A percentile compares a stretch with the other conserved stretches of the same genome.
Evolutionary conservation across 2,797 vertebrate species (phyloP).

Genomic region (Brachyalestes nurse): DNA sequence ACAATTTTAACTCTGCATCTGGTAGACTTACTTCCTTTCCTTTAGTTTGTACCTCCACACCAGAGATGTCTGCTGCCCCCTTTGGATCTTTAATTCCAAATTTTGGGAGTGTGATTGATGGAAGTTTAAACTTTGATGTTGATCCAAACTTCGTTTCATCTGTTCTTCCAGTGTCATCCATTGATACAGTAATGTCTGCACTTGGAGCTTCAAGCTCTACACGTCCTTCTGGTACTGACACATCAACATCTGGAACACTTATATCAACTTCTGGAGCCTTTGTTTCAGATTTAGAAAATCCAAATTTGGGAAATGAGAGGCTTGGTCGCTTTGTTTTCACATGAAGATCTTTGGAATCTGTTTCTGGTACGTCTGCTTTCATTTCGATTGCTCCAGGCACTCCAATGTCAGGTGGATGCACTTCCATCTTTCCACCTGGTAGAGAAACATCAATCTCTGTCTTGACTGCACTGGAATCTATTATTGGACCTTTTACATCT

Average conservation of each 20-base stretch:
- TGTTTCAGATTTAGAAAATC: background rate
- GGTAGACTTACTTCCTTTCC: constrained; percentile 23
- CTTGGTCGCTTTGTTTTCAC: constrained; percentile 56
- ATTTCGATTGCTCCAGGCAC: background rate
- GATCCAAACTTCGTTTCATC: constrained; percentile 10
- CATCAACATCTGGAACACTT: constrained; percentile 20
- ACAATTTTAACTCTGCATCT: rapidly evolving
- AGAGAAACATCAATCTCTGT: constrained; percentile 43
- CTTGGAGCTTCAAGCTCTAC: constrained; percentile 16
- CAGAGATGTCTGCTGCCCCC: background rate
- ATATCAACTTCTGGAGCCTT: background rate
- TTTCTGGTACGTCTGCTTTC: background rate
- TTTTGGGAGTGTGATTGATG: constrained; percentile 46
- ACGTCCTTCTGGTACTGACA: constrained; percentile 48
- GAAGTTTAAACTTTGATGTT: constrained; percentile 40
- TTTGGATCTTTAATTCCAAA: constrained; percentile 48
- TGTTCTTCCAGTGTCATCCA: background rate
- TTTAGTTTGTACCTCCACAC: constrained; percentile 37
- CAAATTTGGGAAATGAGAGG: constrained; percentile 47
- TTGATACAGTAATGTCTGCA: constrained; percentile 42
- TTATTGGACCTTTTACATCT: constrained; percentile 44
- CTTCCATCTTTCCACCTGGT: constrained; percentile 36
- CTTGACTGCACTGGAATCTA: constrained; percentile 40
- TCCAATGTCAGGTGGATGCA: background rate
- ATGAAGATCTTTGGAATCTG: background rate